Evolutionary conservation across 1,140 invertebrate species (phyloP).

Genomic region (Pseudachorutes palmiensis): DNA sequence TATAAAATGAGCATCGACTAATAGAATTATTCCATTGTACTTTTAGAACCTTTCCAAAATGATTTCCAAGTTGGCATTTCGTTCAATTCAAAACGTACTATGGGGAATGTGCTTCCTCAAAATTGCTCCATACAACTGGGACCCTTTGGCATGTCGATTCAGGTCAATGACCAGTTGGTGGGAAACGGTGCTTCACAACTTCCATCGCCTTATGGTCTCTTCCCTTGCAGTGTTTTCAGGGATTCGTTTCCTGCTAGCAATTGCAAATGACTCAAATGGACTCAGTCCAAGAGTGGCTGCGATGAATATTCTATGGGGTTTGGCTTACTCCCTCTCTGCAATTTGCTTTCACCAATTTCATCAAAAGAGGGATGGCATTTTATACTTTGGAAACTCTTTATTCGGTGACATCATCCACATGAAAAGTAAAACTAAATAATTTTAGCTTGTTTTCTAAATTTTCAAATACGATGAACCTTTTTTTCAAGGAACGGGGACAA

Average conservation of each 20-base stretch:
- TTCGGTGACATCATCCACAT: neutral
- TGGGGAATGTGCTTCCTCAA: neutral
- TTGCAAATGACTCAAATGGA: neutral
- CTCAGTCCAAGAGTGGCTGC: neutral
- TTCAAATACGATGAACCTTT: neutral
- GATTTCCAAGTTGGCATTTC: neutral
- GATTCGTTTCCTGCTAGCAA: neutral
- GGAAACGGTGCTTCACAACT: neutral
- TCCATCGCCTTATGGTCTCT: neutral
- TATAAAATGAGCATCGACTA: neutral
- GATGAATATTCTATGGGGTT: neutral
- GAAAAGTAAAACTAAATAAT: neutral
- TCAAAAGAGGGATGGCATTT: neutral
- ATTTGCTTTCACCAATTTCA: slow-evolving; percentile 10
- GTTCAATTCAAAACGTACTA: neutral
- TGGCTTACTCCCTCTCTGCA: neutral
- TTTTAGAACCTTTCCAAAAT: neutral
- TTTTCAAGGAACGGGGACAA: neutral
- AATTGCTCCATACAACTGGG: neutral
- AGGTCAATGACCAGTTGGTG: neutral
- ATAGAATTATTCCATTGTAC: neutral
- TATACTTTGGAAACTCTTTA: neutral
- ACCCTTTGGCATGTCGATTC: neutral
- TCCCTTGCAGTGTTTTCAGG: neutral
- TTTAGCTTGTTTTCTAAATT: neutral